A percentile compares a stretch with the other conserved stretches of the same genome.
Conservation (phyloP, 2,888 invertebrate species). For the Drosophila kambysellisi region DNA sequence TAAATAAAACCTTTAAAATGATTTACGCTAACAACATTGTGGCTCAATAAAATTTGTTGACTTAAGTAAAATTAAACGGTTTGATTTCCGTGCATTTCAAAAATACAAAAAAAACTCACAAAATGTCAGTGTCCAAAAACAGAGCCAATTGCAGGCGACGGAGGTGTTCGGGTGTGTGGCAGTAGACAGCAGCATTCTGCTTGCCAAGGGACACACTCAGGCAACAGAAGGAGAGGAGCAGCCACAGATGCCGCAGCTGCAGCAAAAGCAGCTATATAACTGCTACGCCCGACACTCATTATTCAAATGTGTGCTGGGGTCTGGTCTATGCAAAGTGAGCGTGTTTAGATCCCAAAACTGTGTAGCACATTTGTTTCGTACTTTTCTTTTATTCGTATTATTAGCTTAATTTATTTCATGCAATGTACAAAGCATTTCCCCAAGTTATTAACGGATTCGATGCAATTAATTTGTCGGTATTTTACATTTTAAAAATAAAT, state of each 20-base stretch:
- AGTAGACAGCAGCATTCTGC: conserved; percentile 29
- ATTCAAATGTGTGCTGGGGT: conserved; percentile 66
- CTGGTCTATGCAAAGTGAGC: conserved; percentile 17
- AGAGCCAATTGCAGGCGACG: background rate
- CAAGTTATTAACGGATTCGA: conserved; percentile 1
- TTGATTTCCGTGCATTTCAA: background rate
- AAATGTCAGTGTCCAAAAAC: conserved; percentile 65
- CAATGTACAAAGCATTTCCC: background rate
- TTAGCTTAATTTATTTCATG: background rate
- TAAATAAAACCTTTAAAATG: background rate
- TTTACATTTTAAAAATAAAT: background rate
- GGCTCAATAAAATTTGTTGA: background rate
- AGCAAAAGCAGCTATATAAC: conserved; percentile 48
- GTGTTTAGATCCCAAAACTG: conserved; percentile 4
- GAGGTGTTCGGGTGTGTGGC: background rate
- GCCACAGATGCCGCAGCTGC: conserved; percentile 16
- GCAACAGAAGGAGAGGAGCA: conserved; percentile 25
- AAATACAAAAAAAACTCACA: conserved; percentile 59
- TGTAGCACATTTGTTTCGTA: conserved; percentile 8
- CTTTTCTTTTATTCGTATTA: conserved; percentile 2
- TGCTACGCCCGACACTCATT: conserved; percentile 60
- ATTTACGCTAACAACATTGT: background rate
- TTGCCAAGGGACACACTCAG: conserved; percentile 24
- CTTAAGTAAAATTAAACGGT: background rate
- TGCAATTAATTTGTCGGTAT: background rate